A percentile compares a stretch with the other conserved stretches of the same genome.
Conservation (phyloP, 2,113 vertebrate genomes). For the Phylloscopus whistleri region DNA sequence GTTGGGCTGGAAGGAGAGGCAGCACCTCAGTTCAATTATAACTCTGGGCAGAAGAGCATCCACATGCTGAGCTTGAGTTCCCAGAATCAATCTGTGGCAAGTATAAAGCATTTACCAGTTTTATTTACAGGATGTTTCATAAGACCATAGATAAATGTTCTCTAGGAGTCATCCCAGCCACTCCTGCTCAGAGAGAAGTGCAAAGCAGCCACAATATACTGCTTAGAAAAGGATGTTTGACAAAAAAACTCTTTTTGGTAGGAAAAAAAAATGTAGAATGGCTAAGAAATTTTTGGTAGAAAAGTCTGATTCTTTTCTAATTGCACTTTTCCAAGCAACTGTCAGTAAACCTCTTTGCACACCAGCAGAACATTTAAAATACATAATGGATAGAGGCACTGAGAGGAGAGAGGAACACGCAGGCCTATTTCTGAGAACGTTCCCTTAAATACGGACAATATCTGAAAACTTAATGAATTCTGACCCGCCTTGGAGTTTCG, state of each 20-base stretch:
- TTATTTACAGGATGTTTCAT: background rate
- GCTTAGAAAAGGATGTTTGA: background rate
- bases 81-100: background rate
- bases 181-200: background rate
- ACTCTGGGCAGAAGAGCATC: background rate
- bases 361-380: background rate
- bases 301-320: background rate
- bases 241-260: background rate
- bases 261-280: background rate
- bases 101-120: background rate
- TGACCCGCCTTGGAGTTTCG: background rate
- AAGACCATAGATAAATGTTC: background rate
- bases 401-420: background rate
- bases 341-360: background rate
- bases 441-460: background rate
- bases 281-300: accelerated
- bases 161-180: background rate
- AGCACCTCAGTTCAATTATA: background rate
- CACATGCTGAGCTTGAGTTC: background rate
- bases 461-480: background rate
- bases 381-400: background rate
- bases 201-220: background rate
- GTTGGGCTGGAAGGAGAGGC: background rate
- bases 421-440: background rate
- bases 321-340: background rate